Evolutionary conservation across 2,113 vertebrate genomes (phyloP).

Genomic region (Garra rufa): DNA sequence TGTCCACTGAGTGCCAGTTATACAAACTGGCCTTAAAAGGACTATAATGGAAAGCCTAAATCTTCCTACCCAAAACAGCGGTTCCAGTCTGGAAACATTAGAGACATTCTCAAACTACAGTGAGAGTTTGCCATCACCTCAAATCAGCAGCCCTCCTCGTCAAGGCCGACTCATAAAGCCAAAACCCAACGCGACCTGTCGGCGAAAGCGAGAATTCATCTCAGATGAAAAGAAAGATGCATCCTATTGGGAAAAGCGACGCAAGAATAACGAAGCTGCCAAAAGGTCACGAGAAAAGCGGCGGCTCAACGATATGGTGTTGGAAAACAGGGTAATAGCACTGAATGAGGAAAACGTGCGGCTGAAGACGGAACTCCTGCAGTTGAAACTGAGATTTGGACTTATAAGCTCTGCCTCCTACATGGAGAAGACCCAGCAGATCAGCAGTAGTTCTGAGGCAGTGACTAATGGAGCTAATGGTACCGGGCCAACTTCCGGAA

Average conservation of each 20-base stretch:
- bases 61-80: constrained; percentile 65
- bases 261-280: constrained; percentile 86
- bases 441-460: constrained; percentile 57
- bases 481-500: constrained; percentile 60
- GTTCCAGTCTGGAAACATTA: constrained; percentile 61
- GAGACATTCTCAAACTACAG: constrained; percentile 66
- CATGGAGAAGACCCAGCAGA: constrained; percentile 81
- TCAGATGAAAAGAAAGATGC: constrained; percentile 85
- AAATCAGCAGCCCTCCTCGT: constrained; percentile 52
- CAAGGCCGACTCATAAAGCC: constrained; percentile 69
- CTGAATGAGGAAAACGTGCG: constrained; percentile 83
- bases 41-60: constrained; percentile 77
- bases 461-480: constrained; percentile 51
- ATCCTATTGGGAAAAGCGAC: constrained; percentile 83
- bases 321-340: constrained; percentile 81
- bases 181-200: constrained; percentile 69
- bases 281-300: constrained; percentile 84
- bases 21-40: constrained; percentile 63
- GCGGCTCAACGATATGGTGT: constrained; percentile 82
- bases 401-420: constrained; percentile 80
- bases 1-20: constrained; percentile 63
- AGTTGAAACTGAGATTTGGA: constrained; percentile 83
- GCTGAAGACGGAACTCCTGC: constrained; percentile 81
- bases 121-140: constrained; percentile 63
- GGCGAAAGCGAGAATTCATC: constrained; percentile 84